phyloP scores from a whole-genome alignment of 2,113 vertebrate genomes.

The Callipepla squamata region DNA sequence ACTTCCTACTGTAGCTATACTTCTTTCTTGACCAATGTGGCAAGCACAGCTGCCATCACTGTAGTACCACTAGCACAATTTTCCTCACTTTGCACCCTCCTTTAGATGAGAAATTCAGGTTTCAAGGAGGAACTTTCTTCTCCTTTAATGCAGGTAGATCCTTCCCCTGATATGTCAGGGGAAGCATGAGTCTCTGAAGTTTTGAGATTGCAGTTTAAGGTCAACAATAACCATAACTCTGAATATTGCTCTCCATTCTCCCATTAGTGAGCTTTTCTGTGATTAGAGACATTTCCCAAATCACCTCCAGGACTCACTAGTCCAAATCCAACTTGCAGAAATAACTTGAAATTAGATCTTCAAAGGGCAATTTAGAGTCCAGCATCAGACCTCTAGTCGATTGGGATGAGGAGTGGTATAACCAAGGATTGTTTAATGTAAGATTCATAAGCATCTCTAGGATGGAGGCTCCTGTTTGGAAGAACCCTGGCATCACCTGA shows the following conservation, averaged over 20 bases:
- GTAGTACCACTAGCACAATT: accelerated
- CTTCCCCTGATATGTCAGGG: background rate
- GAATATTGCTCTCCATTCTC: background rate
- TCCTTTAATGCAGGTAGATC: background rate
- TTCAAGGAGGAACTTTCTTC: background rate
- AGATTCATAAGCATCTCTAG: background rate
- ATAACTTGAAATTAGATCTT: background rate
- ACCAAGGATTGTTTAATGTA: background rate
- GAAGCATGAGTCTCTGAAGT: background rate
- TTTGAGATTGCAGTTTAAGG: background rate
- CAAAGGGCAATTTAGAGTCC: background rate
- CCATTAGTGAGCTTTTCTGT: background rate
- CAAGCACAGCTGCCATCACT: background rate
- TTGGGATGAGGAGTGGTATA: background rate
- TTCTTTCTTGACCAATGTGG: background rate
- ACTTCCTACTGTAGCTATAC: background rate
- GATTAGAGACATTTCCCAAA: background rate
- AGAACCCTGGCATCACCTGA: background rate
- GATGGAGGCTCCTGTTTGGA: background rate
- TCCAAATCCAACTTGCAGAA: background rate
- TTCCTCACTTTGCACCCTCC: background rate
- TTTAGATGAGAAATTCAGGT: background rate
- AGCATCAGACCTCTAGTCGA: background rate
- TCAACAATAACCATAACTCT: background rate
- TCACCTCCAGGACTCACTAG: background rate